Conservation (phyloP, 2,888 invertebrate genomes). For the Aphidius colemani region DNA sequence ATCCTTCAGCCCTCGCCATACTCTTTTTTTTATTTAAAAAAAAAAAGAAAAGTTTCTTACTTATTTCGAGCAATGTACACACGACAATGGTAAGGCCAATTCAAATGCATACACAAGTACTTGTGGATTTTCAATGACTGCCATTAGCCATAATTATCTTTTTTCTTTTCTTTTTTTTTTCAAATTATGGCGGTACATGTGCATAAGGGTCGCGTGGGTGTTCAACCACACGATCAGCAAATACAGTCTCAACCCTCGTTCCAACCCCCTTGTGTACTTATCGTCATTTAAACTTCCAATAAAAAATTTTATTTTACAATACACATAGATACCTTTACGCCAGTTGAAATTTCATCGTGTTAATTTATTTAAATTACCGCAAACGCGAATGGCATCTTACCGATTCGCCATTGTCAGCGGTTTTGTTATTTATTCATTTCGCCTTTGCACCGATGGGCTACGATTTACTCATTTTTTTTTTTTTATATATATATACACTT, state of each 20-base stretch:
- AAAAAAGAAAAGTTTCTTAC: neutral
- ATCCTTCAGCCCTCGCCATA: neutral
- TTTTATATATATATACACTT: conserved; percentile 6
- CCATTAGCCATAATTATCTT: conserved; percentile 54
- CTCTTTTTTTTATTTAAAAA: neutral
- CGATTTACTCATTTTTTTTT: conserved; percentile 25
- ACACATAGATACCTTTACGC: too few species aligned
- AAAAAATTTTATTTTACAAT: too few species aligned
- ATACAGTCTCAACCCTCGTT: conserved; percentile 18
- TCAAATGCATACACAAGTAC: conserved; percentile 24
- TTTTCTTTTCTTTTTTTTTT: neutral
- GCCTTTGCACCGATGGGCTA: conserved; percentile 27
- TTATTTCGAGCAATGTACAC: neutral
- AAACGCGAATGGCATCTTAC: conserved; percentile 41
- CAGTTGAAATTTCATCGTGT: conserved; percentile 37
- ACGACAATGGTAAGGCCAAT: neutral
- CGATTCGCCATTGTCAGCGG: conserved; percentile 48
- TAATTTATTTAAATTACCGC: conserved; percentile 55
- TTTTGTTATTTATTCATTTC: conserved; percentile 50
- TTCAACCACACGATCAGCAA: conserved; percentile 30
- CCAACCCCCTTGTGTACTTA: conserved; percentile 11
- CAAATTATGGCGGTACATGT: conserved; percentile 38
- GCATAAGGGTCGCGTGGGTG: conserved; percentile 53
- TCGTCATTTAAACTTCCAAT: conserved; percentile 8
- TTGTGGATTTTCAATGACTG: conserved; percentile 44